Evolutionary conservation across 2,113 vertebrate species (phyloP).

Genomic region (Dolichotis patagonum): DNA sequence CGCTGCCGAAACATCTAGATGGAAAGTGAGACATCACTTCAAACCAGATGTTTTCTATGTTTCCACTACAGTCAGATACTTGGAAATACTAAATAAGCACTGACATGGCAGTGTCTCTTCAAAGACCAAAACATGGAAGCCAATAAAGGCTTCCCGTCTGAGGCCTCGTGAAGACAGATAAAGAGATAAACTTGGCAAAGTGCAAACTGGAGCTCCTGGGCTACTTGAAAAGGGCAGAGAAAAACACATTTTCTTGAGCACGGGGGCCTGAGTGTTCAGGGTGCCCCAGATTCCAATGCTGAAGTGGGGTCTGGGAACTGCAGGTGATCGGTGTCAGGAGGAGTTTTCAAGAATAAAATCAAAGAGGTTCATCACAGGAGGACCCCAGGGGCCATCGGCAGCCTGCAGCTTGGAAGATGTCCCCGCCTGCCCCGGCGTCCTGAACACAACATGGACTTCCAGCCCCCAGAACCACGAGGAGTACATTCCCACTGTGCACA

Average conservation of each 20-base stretch:
- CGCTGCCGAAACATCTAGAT: background rate
- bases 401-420: accelerated
- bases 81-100: background rate
- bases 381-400: background rate
- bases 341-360: background rate
- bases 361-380: background rate
- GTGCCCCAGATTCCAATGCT: background rate
- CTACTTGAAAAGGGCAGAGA: background rate
- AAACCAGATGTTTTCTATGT: background rate
- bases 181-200: background rate
- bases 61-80: background rate
- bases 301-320: background rate
- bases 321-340: background rate
- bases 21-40: background rate
- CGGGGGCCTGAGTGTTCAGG: background rate
- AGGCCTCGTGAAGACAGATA: background rate
- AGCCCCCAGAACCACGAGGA: background rate
- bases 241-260: background rate
- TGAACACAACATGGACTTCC: background rate
- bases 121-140: slow-evolving; percentile 14
- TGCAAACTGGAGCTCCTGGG: background rate
- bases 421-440: background rate
- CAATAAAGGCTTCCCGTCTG: background rate
- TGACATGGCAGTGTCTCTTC: background rate
- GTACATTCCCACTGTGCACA: background rate